Conservation (phyloP, 30 jellyfish, hydroid and myxozoan species). For the Pseudorhiza aurosa region DNA sequence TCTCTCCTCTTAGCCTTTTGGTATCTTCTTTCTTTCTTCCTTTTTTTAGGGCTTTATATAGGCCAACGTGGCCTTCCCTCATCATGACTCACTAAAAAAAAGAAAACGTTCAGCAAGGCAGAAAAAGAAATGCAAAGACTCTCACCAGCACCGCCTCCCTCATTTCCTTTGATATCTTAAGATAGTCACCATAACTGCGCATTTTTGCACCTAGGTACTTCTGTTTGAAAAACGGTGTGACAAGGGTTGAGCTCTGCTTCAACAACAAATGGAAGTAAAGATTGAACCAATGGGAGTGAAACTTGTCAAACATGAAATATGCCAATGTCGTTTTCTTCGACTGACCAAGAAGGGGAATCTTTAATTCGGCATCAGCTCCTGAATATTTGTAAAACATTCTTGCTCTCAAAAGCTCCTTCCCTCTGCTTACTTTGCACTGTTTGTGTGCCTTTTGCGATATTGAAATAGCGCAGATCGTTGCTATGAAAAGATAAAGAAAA, state of each 20-base stretch:
- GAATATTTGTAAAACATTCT: slow-evolving; percentile 21
- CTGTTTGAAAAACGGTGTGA: not conserved
- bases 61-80: no score
- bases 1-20: no score
- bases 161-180: slow-evolving; percentile 34
- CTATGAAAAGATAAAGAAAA: no score
- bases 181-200: slow-evolving; percentile 48
- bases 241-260: not conserved
- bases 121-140: no score
- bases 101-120: no score
- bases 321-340: not conserved
- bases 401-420: not conserved
- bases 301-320: slow-evolving; percentile 56
- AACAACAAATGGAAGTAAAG: slow-evolving; percentile 60
- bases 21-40: no score
- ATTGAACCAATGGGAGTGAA: slow-evolving; percentile 82
- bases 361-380: slow-evolving; percentile 14
- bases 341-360: slow-evolving; percentile 73
- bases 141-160: slow-evolving; percentile 24
- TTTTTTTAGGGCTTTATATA: no score
- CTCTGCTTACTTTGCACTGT: slow-evolving; percentile 12
- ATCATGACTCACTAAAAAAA: no score
- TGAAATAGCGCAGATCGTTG: slow-evolving; percentile 12
- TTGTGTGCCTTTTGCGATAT: slow-evolving; percentile 1
- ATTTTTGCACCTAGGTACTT: not conserved